A percentile compares a stretch with the other conserved stretches of the same genome.
These are phyloP conservation scores for Pocillopora meandrina DNA, from an alignment of 92 coral and sea anemone species.

Conservation along the genomic window DNA sequence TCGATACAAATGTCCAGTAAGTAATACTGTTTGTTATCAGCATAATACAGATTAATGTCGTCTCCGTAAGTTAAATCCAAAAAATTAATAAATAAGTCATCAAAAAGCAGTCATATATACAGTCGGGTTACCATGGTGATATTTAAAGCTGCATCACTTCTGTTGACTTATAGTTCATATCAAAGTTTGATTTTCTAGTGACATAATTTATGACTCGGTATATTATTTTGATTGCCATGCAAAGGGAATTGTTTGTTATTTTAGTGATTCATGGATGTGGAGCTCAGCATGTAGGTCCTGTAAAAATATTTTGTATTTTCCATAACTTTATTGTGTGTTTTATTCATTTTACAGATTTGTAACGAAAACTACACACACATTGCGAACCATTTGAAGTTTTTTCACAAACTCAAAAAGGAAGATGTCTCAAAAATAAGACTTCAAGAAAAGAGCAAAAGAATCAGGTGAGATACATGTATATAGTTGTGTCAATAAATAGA, in stretches of 20 bases:
- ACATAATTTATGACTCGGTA: no score
- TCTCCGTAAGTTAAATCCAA: no score
- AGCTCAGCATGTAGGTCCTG: no score
- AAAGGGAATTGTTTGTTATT: not conserved
- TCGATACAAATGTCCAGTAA: slow-evolving; percentile 6
- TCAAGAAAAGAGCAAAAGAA: slow-evolving; percentile 4
- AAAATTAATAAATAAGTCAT: no score
- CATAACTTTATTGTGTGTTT: no score
- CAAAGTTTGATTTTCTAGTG: no score
- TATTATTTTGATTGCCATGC: no score
- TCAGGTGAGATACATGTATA: slow-evolving; percentile 11
- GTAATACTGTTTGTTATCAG: not conserved
- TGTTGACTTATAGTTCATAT: no score
- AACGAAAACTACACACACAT: slow-evolving; percentile 13
- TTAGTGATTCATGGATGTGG: not conserved
- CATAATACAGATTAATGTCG: not conserved
- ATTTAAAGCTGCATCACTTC: not conserved
- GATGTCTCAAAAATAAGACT: not conserved
- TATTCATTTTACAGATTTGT: slow-evolving; percentile 19
- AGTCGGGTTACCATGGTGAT: not conserved
- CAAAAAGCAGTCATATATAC: no score
- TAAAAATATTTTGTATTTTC: no score
- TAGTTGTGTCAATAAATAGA: not conserved
- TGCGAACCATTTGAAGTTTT: slow-evolving; percentile 19
- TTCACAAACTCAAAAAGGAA: slow-evolving; percentile 1